Evolutionary conservation across 2,113 vertebrate genomes (phyloP), one percentile per base, ranked within the genome.

Genomic region (Leucosticte australis): DNA sequence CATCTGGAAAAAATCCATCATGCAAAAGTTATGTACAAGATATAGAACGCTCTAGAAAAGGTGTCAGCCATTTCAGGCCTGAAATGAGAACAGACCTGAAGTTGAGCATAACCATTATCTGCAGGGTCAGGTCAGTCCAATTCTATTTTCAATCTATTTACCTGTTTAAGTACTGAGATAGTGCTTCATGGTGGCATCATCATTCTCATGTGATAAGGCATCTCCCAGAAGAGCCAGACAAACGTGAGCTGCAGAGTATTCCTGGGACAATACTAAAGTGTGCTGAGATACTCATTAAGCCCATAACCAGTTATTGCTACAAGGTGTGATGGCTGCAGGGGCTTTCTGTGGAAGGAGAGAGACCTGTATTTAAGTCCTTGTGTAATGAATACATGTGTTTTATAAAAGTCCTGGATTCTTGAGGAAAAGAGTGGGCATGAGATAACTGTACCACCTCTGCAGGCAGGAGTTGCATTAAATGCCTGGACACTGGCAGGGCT

Each of bases 301-400:
- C 19, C 42, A 33, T 79, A 63, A 39, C 1, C 42, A 49, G n/a
- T 23, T 79, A 44, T 11, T 60, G 28, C 47, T 56, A 24, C 10
- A 4, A 7, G 13, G 11, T 14, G 6, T 0, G 0, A 64, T 9
- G 13, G 15, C 59, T 68, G 18, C 30, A 64, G 39, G 17, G 41
- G 9, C 26, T 64, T 76, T 71, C 47, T 55, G 39, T 24, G 52
- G n/a, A 59, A n/a, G 8, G 46, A 24, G 4, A 69, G 30, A 89
- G 11, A 63, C 14, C 16, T 37, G 35, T 39, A 50, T 46, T 90
- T 20, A 41, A 37, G 23, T 42, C 7, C 11, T 60, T 55, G 2
- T 56, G 52, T 52, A 83, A 76, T 22, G 6, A 76, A 42, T 11
- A 44, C 13, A 26, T 2, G 1, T 42, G 33, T 28, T 57, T 70